Conservation (phyloP, 2,113 vertebrate species). For the Misgurnus anguillicaudatus region DNA sequence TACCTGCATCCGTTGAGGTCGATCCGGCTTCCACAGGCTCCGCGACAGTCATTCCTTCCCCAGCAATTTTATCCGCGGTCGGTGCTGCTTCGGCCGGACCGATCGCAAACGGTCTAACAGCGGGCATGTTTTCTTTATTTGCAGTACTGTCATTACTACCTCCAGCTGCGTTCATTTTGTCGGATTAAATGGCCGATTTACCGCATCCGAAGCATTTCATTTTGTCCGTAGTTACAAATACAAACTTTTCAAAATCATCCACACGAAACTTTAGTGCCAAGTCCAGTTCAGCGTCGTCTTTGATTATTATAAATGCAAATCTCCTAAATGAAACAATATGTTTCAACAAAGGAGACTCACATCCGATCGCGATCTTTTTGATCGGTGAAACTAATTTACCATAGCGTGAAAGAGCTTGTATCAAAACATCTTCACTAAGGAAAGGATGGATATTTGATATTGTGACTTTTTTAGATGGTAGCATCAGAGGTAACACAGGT, state of each 20-base stretch:
- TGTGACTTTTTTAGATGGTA: neutral
- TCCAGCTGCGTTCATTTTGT: neutral
- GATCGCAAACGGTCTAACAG: neutral
- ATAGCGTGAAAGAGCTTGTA: neutral
- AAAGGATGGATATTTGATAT: neutral
- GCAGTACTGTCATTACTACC: neutral
- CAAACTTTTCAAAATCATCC: too few species aligned
- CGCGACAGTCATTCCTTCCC: neutral
- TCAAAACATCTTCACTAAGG: neutral
- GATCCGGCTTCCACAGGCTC: constrained; percentile 2
- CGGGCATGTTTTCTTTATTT: neutral
- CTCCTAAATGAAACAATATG: constrained; percentile 1
- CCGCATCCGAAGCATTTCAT: too few species aligned
- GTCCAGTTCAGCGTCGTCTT: neutral
- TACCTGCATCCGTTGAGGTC: neutral
- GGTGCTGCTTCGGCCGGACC: neutral
- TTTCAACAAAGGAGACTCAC: neutral
- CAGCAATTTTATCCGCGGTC: neutral
- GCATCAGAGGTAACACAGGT: neutral
- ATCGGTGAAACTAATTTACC: neutral
- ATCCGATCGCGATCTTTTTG: neutral
- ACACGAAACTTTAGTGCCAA: neutral
- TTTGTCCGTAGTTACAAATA: too few species aligned
- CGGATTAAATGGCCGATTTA: too few species aligned
- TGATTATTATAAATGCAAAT: neutral